Evolutionary conservation across 1,140 invertebrate genomes (phyloP).

Genomic region (Geopemphigus sp.): DNA sequence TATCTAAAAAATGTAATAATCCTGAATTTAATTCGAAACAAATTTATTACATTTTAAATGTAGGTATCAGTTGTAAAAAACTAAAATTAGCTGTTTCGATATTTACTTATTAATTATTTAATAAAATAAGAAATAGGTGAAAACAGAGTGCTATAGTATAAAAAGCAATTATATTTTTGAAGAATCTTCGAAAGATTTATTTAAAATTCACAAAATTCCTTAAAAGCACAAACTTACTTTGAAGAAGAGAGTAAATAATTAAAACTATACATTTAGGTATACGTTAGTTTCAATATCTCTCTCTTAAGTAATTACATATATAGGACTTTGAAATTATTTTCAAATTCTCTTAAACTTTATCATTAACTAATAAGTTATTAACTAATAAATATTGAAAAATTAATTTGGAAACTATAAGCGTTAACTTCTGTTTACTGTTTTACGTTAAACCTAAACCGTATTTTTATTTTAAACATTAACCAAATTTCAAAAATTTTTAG

Average conservation of each 20-base stretch:
- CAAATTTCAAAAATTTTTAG: neutral
- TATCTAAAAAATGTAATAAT: too few relatives aligned
- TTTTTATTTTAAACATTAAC: neutral
- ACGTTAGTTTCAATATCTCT: neutral
- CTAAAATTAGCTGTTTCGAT: too few relatives aligned
- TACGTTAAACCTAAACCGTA: too few relatives aligned
- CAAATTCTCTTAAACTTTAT: too few relatives aligned
- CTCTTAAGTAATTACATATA: neutral
- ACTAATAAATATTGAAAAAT: neutral
- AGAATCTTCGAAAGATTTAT: neutral
- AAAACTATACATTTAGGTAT: neutral
- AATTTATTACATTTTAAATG: too few relatives aligned
- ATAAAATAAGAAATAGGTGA: too few relatives aligned
- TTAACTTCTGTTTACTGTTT: neutral
- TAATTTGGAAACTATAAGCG: neutral
- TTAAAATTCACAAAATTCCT: neutral
- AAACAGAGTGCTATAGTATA: neutral
- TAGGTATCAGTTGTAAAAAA: too few relatives aligned
- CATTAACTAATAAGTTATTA: too few relatives aligned
- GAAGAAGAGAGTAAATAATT: neutral
- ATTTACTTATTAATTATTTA: too few relatives aligned
- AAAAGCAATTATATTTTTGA: neutral
- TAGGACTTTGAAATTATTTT: neutral
- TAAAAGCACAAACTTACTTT: neutral
- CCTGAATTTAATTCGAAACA: too few relatives aligned